A percentile compares a stretch with the other conserved stretches of the same genome.
These are phyloP conservation scores for Neoaliturus tenellus DNA, from an alignment of 2,888 invertebrate genomes.

Conservation along the genomic window DNA sequence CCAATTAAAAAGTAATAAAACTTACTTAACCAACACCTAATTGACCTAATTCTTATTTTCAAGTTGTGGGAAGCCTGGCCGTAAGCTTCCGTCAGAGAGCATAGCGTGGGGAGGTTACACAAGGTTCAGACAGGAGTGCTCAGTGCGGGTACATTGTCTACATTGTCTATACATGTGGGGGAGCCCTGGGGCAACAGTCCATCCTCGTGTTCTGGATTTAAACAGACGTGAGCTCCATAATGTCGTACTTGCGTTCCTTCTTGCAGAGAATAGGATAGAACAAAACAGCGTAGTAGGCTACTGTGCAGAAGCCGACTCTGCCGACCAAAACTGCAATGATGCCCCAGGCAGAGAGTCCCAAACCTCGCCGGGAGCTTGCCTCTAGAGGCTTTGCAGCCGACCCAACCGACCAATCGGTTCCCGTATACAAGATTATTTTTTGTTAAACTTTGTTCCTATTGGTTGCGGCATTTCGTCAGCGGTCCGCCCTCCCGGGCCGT, in stretches of 20 bases:
- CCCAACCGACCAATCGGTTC: too few relatives aligned
- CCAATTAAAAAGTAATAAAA: too few relatives aligned
- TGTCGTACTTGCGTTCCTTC: constrained; percentile 76
- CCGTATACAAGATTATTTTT: too few relatives aligned
- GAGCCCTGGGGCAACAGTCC: neutral
- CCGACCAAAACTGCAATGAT: constrained; percentile 76
- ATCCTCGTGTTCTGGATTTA: constrained; percentile 39
- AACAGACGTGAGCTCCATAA: constrained; percentile 75
- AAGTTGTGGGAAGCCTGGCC: constrained; percentile 16
- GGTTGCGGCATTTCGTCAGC: too few relatives aligned
- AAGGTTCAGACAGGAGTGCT: constrained; percentile 6
- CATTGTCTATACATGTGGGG: neutral
- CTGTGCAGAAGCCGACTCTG: constrained; percentile 74
- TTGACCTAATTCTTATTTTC: too few relatives aligned
- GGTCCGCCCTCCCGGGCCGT: too few relatives aligned
- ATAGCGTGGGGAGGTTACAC: neutral
- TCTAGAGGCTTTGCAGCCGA: neutral
- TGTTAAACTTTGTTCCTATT: too few relatives aligned
- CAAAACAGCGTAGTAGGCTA: constrained; percentile 79
- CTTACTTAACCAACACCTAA: constrained; percentile 7
- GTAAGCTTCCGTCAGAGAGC: neutral
- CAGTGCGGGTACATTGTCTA: constrained; percentile 16
- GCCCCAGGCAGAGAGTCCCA: constrained; percentile 79
- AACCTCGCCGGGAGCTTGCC: neutral
- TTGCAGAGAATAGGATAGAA: constrained; percentile 81